Percentiles rank a stretch among this genome's conserved stretches.
These are phyloP conservation scores for Verasper variegatus DNA, from an alignment of 2,113 vertebrate species.

Conservation along the genomic window DNA sequence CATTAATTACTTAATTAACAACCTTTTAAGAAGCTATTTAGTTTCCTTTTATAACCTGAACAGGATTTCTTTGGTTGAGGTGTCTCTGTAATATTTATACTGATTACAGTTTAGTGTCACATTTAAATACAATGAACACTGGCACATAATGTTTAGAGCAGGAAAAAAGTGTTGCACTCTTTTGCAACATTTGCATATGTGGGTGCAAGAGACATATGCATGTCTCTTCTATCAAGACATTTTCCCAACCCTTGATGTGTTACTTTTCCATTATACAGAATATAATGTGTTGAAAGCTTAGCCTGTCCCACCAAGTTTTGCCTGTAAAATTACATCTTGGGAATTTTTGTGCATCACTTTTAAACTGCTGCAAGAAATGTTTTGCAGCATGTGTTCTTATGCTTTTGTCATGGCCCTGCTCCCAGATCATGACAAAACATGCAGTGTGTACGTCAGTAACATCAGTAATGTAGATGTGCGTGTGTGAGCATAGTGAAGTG, in stretches of 20 bases:
- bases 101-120: neutral
- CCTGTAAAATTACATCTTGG: neutral
- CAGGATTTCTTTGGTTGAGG: neutral
- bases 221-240: too few relatives aligned
- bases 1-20: constrained; percentile 15
- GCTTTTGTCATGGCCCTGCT: too few relatives aligned
- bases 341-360: neutral
- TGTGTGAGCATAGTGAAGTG: too few relatives aligned
- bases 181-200: too few relatives aligned
- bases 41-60: neutral
- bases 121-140: neutral
- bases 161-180: neutral
- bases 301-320: neutral
- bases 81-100: neutral
- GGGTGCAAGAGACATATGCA: too few relatives aligned
- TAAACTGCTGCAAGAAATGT: neutral
- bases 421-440: too few relatives aligned
- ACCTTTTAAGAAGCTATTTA: neutral
- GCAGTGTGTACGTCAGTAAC: too few relatives aligned
- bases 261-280: too few relatives aligned
- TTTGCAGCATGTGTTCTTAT: neutral
- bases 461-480: too few relatives aligned
- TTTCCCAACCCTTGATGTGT: too few relatives aligned
- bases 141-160: neutral
- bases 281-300: too few relatives aligned